Evolutionary conservation across 1,140 invertebrate genomes (phyloP), one percentile per base, ranked within the genome.

Genomic region (Cyclargus thomasi): DNA sequence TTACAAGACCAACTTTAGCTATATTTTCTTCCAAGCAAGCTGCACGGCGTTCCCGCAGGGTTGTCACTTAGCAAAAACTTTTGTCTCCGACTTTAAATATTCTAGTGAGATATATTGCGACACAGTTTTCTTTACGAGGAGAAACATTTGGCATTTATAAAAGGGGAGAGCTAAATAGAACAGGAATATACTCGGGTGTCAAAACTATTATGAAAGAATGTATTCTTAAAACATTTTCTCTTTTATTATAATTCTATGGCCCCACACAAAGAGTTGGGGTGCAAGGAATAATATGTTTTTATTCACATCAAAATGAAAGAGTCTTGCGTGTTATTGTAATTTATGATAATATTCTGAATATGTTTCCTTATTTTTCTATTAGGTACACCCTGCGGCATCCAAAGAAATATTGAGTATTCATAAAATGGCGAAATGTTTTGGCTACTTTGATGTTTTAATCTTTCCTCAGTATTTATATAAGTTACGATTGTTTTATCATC

Each of bases 1-100:
- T 59, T 59, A 59, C 55, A 59, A 59, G 18, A 59, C 55, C 17
- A 59, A 59, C 55, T 59, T 59, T 59, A 11, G 55, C 20, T n/a
- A 59, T 59, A 59, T 59, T 59, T 59, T 59, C 55, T 59, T 59
- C 17, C 18, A 20, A 20, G 55, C 55, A 20, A 59, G 17, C 18
- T 59, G 55, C 55, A 59, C 10, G 55, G 20, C 55, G 55, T 11
- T 17, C 18, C 20, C 55, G 55, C 18, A 59, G 55, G 55, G 55
- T 21, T 59, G 55, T 59, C 55, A 59, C n/a, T 59, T 59, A 8
- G 14, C 18, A 55, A 55, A 55, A 59, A 59, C 55, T 59, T 55
- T 55, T 55, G 53, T 55, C 18, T 55, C 20, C 20, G 55, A 59
- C 17, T 59, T 59, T 20, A 55, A 18, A 55, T 59, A 59, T 21